Base-by-base conservation (phyloP, 2,888 invertebrate genomes). In the Cephus rjabovi region DNA sequence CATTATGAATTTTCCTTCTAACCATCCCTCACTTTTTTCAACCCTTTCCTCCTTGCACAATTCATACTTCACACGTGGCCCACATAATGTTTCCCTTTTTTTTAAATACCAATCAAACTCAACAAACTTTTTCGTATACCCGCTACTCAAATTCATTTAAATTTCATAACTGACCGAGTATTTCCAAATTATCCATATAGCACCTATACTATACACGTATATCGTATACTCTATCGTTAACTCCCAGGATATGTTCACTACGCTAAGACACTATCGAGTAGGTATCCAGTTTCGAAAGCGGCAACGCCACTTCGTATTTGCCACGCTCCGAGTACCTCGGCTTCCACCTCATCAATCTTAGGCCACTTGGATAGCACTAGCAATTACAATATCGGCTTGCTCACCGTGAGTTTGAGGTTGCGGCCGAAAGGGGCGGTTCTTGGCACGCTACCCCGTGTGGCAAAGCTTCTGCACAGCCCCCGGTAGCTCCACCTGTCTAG, bases 341-440 rank as follows among this genome's bases (percentile, higher is more conserved):
- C 88, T 89, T 89, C 87, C 89, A 87, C 88, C 88, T 90, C 90
- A 90, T 90, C 90, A 90, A 90, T 90, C 90, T 90, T 89, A 87
- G 88, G 87, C 89, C 87, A 88, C 89, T 89, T 87, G 87, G 88
- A 84, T 88, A 86, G 87, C 89, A 86, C 87, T 88, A 87, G 88
- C 89, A 91, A 90, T 90, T 91, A 90, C 90, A 90, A 90, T 90
- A 91, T 90, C 90, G 90, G 89, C 88, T 89, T 88, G 90, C 89
- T 88, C 87, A 83, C 88, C 87, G 87, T 87, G 86, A 89, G 89
- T 89, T 90, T 88, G 88, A 89, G 89, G 88, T 89, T 87, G 86
- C 86, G 86, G 86, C 85, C 85, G 82, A 87, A 86, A 83, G 86
- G 86, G 87, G 88, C 83, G 86, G 86, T 87, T 89, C 88, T 88